A percentile compares a stretch with the other conserved stretches of the same genome.
phyloP scores from a whole-genome alignment of 2,797 vertebrate genomes.

The Coilia nasus region DNA sequence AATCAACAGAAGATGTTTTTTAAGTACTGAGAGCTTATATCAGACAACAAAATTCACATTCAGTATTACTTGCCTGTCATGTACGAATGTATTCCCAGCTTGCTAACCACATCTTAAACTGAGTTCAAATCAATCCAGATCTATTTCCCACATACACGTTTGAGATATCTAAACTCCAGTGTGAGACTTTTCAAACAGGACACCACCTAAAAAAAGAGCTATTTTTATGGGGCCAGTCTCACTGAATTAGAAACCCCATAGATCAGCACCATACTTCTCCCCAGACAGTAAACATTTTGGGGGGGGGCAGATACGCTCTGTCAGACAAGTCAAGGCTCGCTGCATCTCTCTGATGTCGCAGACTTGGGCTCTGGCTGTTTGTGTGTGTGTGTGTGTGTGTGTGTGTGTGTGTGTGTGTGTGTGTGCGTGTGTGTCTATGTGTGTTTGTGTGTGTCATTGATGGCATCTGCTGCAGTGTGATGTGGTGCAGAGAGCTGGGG shows the following conservation, averaged over 20 bases:
- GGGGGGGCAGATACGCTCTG: neutral
- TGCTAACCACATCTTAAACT: neutral
- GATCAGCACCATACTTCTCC: neutral
- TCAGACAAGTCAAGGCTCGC: neutral
- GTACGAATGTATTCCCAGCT: neutral
- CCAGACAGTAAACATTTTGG: neutral
- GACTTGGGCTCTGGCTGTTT: no score
- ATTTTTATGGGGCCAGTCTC: neutral
- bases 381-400: no score
- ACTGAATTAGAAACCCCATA: neutral
- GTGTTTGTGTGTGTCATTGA: neutral
- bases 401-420: conserved; percentile 2
- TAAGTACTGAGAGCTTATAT: neutral
- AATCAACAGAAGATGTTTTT: neutral
- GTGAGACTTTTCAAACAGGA: conserved; percentile 10
- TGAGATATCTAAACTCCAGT: neutral
- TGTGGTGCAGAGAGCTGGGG: neutral
- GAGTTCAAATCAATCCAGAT: no score
- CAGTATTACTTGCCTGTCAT: neutral
- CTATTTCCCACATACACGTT: neutral
- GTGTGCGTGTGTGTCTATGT: neutral
- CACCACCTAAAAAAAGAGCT: neutral
- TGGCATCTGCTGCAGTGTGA: neutral
- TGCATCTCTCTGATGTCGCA: neutral
- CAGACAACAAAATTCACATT: neutral